Evolutionary conservation across 2,797 vertebrate genomes (phyloP), one percentile per base, ranked within the genome.

Genomic region (Hirundo rustica): DNA sequence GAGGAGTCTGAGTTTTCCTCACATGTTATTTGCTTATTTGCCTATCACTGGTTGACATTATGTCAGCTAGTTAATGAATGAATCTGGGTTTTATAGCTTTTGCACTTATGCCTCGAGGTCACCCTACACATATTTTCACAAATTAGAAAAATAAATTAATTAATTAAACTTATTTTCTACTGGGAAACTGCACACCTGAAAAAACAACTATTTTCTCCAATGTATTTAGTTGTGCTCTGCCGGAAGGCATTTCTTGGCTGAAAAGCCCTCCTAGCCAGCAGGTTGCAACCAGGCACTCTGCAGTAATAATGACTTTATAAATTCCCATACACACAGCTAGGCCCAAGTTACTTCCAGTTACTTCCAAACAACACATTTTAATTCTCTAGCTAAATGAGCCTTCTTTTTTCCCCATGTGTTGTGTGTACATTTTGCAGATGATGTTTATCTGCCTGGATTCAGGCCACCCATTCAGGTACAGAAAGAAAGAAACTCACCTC

Each of bases 111-210:
- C 45, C 88, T 94, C 88, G 81, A 96, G 95, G 95, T 95, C 95
- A 96, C 42, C 45, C 64, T 73, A 82, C 51, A 30, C 88, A 78
- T 93, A 96, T 93, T 96, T 96, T 95, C 62, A 76, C 95, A 96
- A 97, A 97, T 96, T 97, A 96, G 96, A 96, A 97, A 97, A 97
- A 97, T 87, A 94, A 97, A 97, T 96, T 21, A 95, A 97, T 97
- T 97, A 96, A 97, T 96, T 96, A 91, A 95, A 95, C 87, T 95
- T 89, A 93, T 92, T 94, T 95, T 95, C 95, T 94, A 93, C 85
- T 83, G 95, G 94, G 95, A 96, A 92, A 66, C 70, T 62, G 60
- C 22, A 21, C 97, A 97, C 93, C 96, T 97, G 96, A 95, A 97
- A 97, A 96, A 97, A 97, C 96, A 97, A 92, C 75, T 68, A 73